These are phyloP conservation scores for Patella vulgata DNA, from an alignment of 1,140 invertebrate genomes.

Conservation along the genomic window DNA sequence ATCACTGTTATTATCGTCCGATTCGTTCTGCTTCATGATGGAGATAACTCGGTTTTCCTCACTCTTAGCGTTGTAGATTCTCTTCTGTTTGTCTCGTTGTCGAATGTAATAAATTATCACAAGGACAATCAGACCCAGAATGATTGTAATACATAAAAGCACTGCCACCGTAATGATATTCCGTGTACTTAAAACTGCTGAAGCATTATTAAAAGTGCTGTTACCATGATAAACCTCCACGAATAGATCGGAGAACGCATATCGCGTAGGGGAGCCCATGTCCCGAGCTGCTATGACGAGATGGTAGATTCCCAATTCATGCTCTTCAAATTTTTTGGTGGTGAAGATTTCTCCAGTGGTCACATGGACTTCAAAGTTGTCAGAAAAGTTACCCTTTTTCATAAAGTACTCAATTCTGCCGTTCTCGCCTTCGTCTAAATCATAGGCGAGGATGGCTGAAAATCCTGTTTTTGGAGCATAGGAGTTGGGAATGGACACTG, in stretches of 20 bases:
- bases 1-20: neutral
- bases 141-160: slow-evolving; percentile 42
- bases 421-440: slow-evolving; percentile 52
- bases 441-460: slow-evolving; percentile 41
- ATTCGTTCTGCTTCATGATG: slow-evolving; percentile 12
- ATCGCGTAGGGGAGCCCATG: slow-evolving; percentile 60
- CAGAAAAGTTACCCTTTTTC: slow-evolving; percentile 40
- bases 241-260: slow-evolving; percentile 32
- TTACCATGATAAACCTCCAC: slow-evolving; percentile 34
- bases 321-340: slow-evolving; percentile 49
- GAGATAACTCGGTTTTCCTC: slow-evolving; percentile 28
- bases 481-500: slow-evolving; percentile 39
- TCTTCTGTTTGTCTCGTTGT: slow-evolving; percentile 36
- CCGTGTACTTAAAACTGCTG: slow-evolving; percentile 17
- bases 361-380: slow-evolving; percentile 39
- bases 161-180: slow-evolving; percentile 48
- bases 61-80: slow-evolving; percentile 31
- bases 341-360: slow-evolving; percentile 42
- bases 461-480: slow-evolving; percentile 39
- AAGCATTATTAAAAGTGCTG: slow-evolving; percentile 9
- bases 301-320: slow-evolving; percentile 73
- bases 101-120: slow-evolving; percentile 42
- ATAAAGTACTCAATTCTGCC: slow-evolving; percentile 39
- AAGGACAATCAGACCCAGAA: slow-evolving; percentile 40
- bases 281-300: slow-evolving; percentile 41